phyloP scores from a whole-genome alignment of 2,113 vertebrate genomes.

The Phylloscopus whistleri region DNA sequence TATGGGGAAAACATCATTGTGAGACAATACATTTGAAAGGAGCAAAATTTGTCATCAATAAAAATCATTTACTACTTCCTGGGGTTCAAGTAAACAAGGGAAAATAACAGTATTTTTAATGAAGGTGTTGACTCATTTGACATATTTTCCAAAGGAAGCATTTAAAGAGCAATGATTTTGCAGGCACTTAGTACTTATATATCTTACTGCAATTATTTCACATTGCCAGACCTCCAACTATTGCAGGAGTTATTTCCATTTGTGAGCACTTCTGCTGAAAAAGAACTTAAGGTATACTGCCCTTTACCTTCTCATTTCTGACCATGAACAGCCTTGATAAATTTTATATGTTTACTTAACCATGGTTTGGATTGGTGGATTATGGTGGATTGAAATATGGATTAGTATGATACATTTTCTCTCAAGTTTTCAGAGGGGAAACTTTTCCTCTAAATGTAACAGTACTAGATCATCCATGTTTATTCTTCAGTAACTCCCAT shows the following conservation, averaged over 20 bases:
- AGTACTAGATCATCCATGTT: background rate
- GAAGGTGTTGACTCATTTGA: background rate
- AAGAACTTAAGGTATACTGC: background rate
- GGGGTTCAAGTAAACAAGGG: background rate
- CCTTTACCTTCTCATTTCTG: background rate
- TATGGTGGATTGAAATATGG: too few relatives aligned
- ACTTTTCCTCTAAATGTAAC: background rate
- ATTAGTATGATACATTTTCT: background rate
- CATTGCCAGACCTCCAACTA: background rate
- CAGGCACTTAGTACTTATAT: background rate
- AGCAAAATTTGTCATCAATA: background rate
- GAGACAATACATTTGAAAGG: background rate
- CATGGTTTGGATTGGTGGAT: background rate
- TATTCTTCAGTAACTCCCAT: background rate
- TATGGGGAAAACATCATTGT: background rate
- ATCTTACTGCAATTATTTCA: background rate
- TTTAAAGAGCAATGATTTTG: background rate
- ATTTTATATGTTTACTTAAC: background rate
- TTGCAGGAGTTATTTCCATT: background rate
- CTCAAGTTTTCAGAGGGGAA: background rate
- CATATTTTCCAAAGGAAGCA: background rate
- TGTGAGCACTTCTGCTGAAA: background rate
- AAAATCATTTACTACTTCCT: background rate
- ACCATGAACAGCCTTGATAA: background rate
- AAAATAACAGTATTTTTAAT: background rate